Evolutionary conservation across 2,888 invertebrate genomes (phyloP), one percentile per base, ranked within the genome.

Genomic region (Scrobipalpa atriplicella): DNA sequence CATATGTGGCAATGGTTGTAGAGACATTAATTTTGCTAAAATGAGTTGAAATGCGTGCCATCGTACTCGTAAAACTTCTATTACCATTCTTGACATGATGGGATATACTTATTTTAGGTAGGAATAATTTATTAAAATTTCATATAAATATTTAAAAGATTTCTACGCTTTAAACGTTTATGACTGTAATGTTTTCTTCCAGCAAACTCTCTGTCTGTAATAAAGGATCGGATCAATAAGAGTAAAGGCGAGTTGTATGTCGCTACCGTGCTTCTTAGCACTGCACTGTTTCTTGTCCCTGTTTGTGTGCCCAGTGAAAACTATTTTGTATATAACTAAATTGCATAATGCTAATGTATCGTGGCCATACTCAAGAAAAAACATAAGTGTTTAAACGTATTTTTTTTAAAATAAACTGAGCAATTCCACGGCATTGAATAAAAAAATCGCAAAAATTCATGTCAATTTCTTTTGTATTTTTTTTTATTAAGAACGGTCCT

Each of bases 201-300:
- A 87, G 87, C 84, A 62, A 83, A 83, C 72, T 83, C 90, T 70
- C 80, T 86, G 71, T 83, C 80, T 81, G 76, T 83, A 73, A 78
- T 87, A 81, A 87, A 83, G 76, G 87, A 85, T 72, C 90, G 85
- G 77, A 76, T 85, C 78, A 76, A 68, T 83, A 89, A 83, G 75
- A 83, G 71, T 72, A 90, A 88, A 87, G 89, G 90, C 90, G 89
- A 90, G 90, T 90, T 52, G 29, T 47, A n/a, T 47, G 62, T 47
- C 62, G 62, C 38, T 39, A 47, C 47, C 47, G 16, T 29, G 29
- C 5, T 29, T 3, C 5, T 2, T 29, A 29, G 29, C 29, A 6
- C 47, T 47, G 47, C 16, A 47, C 3, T 16, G 16, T 16, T 16
- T 29, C 29, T 47, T 29, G 54, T 56, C 54, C 54, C 21, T 10